Percentiles rank a stretch among this genome's conserved stretches.
Conservation (phyloP, 2,888 invertebrate genomes). For the Hemaris fuciformis region DNA sequence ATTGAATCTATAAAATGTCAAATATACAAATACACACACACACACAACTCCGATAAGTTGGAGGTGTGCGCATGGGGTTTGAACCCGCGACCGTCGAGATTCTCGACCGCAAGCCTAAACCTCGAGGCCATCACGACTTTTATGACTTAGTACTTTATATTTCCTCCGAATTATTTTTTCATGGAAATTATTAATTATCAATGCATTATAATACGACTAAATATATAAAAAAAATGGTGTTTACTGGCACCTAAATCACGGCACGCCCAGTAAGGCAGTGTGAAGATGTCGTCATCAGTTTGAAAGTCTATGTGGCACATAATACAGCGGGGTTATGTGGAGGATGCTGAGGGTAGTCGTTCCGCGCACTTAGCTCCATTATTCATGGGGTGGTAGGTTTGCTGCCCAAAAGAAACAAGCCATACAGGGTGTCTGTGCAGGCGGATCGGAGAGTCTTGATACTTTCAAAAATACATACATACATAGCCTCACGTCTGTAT, state of each 20-base stretch:
- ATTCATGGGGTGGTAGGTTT: constrained; percentile 47
- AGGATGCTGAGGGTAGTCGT: constrained; percentile 33
- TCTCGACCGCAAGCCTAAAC: no score
- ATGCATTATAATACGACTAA: not conserved
- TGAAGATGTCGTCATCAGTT: not conserved
- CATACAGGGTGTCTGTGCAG: constrained; percentile 39
- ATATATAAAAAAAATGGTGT: not conserved
- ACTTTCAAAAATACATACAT: constrained; percentile 25
- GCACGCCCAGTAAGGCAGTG: not conserved
- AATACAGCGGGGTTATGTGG: constrained; percentile 18
- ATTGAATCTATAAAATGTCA: no score
- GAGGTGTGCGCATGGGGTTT: no score
- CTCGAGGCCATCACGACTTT: no score
- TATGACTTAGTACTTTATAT: no score
- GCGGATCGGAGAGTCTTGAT: constrained; percentile 30
- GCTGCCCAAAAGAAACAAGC: constrained; percentile 57
- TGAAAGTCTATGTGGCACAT: constrained; percentile 5
- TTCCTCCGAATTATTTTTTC: not conserved
- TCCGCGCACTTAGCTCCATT: constrained; percentile 54
- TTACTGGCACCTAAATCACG: not conserved
- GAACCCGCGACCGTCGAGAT: no score
- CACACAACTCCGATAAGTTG: no score
- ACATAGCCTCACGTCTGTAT: no score
- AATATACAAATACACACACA: no score
- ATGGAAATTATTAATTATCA: not conserved